Conservation (phyloP, 2,888 invertebrate genomes). For the Oithona nana region DNA sequence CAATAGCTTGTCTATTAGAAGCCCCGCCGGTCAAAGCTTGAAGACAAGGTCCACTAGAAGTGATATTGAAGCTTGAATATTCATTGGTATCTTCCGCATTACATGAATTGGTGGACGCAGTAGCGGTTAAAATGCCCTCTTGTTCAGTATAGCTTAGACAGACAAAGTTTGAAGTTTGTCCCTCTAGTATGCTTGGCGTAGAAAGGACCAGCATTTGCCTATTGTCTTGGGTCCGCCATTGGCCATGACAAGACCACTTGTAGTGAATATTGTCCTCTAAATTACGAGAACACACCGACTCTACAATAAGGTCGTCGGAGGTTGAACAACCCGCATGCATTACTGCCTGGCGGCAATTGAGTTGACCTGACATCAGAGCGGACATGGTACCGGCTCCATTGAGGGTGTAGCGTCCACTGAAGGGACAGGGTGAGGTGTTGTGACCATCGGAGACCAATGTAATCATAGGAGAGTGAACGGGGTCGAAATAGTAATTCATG, state of each 20-base stretch:
- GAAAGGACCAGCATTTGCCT: constrained; percentile 2
- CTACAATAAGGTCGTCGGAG: constrained; percentile 1
- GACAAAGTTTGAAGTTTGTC: neutral
- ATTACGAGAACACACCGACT: neutral
- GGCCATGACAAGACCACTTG: constrained; percentile 12
- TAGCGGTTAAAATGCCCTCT: constrained; percentile 6
- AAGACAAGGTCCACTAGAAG: constrained; percentile 11
- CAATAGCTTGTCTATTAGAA: too few species aligned
- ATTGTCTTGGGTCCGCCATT: constrained; percentile 5
- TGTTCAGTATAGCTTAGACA: constrained; percentile 4
- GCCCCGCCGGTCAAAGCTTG: constrained; percentile 10
- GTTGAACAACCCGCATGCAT: constrained; percentile 13
- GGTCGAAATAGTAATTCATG: constrained; percentile 7
- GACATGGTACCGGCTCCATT: neutral
- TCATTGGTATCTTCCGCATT: too few species aligned
- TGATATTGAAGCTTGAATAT: constrained; percentile 2
- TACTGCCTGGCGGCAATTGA: neutral
- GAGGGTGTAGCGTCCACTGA: constrained; percentile 13
- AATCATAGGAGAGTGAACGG: neutral
- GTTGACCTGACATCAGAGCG: neutral
- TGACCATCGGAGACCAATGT: constrained; percentile 1
- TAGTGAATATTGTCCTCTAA: neutral
- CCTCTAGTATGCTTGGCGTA: neutral
- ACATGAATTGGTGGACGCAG: neutral
- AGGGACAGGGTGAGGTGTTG: constrained; percentile 2